phyloP scores from a whole-genome alignment of 2,888 invertebrate species.

The Plagodis dolabraria region DNA sequence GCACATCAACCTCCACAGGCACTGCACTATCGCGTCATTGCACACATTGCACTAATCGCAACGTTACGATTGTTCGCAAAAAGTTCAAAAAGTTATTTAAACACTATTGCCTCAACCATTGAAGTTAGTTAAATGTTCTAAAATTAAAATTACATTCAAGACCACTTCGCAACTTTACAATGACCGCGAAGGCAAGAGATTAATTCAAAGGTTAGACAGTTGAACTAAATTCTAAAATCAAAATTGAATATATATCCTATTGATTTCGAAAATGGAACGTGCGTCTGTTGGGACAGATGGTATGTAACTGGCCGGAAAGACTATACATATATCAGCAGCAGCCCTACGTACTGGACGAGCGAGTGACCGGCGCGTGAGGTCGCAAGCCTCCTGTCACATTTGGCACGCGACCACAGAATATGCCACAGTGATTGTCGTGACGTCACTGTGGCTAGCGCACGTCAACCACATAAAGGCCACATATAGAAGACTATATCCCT shows the following conservation, averaged over 20 bases:
- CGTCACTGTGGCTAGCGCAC: slow-evolving; percentile 47
- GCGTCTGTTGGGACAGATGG: slow-evolving; percentile 30
- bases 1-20: slow-evolving; percentile 39
- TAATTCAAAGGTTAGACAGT: background rate
- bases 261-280: slow-evolving; percentile 13
- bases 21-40: slow-evolving; percentile 45
- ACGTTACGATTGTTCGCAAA: too few species aligned
- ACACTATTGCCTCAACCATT: too few species aligned
- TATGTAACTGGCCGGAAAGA: slow-evolving; percentile 31
- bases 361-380: slow-evolving; percentile 29
- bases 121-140: too few species aligned
- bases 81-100: too few species aligned
- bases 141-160: too few species aligned
- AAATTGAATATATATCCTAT: slow-evolving; percentile 23
- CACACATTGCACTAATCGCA: slow-evolving; percentile 12
- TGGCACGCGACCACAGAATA: slow-evolving; percentile 40
- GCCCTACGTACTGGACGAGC: slow-evolving; percentile 28
- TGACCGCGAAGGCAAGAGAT: too few species aligned
- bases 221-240: slow-evolving; percentile 12
- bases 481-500: slow-evolving; percentile 32
- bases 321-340: too few species aligned
- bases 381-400: slow-evolving; percentile 30
- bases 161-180: too few species aligned
- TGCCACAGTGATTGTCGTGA: slow-evolving; percentile 36
- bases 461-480: slow-evolving; percentile 30